Conservation (phyloP, 2,888 invertebrate species). For the Embidobia sp. region DNA sequence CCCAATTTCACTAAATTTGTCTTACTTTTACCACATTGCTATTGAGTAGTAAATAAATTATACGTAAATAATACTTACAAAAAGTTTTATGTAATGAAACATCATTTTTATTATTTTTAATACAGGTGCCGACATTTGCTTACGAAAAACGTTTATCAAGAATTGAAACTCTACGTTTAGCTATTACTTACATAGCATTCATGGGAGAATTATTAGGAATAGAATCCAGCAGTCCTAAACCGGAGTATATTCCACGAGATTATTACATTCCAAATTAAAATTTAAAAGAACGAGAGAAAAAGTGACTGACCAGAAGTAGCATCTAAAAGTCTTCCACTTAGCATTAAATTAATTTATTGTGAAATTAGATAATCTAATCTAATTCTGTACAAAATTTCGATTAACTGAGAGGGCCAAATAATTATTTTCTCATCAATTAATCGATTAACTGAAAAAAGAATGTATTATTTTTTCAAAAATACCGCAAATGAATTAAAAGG, state of each 20-base stretch:
- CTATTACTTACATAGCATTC: constrained; percentile 98
- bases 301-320: constrained; percentile 27
- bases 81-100: too few relatives aligned
- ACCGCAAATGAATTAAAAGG: too few relatives aligned
- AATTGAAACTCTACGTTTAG: constrained; percentile 96
- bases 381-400: too few relatives aligned
- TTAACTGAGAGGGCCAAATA: too few relatives aligned
- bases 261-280: constrained; percentile 77
- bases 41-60: too few relatives aligned
- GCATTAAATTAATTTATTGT: background rate
- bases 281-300: background rate
- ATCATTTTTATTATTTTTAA: constrained; percentile 3
- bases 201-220: constrained; percentile 92
- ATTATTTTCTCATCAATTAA: too few relatives aligned
- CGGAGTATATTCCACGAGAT: constrained; percentile 79
- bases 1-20: too few relatives aligned
- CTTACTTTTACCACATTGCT: too few relatives aligned
- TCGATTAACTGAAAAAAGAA: too few relatives aligned
- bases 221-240: constrained; percentile 77
- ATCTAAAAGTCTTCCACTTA: constrained; percentile 20
- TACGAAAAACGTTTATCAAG: constrained; percentile 97
- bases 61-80: too few relatives aligned
- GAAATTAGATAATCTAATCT: too few relatives aligned
- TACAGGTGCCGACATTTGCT: constrained; percentile 95
- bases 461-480: too few relatives aligned